Evolutionary conservation across 2,797 vertebrate genomes (phyloP), one percentile per base, ranked within the genome.

Genomic region (Takifugu rubripes): DNA sequence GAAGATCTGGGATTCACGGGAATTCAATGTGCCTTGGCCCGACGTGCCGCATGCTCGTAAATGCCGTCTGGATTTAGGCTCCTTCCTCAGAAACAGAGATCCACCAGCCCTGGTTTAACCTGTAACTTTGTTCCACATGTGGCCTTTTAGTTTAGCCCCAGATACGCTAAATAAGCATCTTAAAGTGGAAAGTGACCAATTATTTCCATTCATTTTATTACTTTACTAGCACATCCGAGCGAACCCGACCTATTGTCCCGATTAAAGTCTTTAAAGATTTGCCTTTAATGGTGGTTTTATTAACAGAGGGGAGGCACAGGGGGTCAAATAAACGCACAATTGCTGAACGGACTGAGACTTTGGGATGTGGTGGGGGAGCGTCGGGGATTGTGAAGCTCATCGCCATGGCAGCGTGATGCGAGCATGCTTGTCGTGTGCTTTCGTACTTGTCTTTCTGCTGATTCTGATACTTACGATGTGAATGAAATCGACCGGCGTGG

Each of bases 401-500:
- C 17, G 17, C n/a, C 8, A 21, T 7, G 16, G n/a, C 17, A 21
- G n/a, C 44, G 16, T 8, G 17, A 10, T 21, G 44, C 17, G 21
- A 3, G 16, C 44, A 46, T 46, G 44, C 21, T n/a, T 46, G 44
- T 46, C 1, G 44, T 46, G 44, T 21, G 44, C 66, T 70, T 9
- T 63, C 68, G 73, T 62, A 51, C 60, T 6, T 56, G 65, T 78
- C 56, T 45, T 5, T 68, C 56, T 61, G 73, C 61, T 65, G 53
- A 64, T 56, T 70, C 78, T 27, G 61, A 40, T 40, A 91, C 92
- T 96, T 89, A 94, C 90, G 17, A 91, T 93, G 89, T 92, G 89
- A 88, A 93, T 70, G 84, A 97, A 96, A 84, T 93, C 94, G 63
- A 94, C 82, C 2, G 92, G 88, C 56, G 92, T 95, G 46, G 92